Conservation (phyloP, 2,113 vertebrate species). For the Entelurus aequoreus region DNA sequence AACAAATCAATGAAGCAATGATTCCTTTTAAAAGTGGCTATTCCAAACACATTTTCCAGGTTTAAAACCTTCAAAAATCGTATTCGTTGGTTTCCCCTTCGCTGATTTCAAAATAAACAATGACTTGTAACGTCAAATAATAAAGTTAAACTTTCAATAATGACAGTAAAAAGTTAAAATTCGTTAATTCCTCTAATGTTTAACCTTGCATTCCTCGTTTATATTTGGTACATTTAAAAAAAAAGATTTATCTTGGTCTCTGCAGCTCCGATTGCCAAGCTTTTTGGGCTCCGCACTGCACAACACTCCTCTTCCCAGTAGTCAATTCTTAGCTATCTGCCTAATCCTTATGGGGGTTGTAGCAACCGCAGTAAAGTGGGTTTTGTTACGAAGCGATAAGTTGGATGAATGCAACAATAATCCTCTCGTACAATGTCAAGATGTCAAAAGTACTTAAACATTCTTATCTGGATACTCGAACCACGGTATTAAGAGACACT, state of each 20-base stretch:
- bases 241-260: constrained; percentile 13
- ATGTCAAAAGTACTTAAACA: constrained; percentile 1
- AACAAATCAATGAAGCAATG: no score
- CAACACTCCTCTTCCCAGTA: constrained; percentile 7
- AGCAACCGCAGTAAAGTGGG: constrained; percentile 10
- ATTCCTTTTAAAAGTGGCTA: no score
- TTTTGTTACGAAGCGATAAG: constrained; percentile 33
- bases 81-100: no score
- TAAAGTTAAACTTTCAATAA: no score
- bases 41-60: no score
- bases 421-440: constrained; percentile 6
- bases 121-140: no score
- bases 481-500: not conserved
- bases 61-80: no score
- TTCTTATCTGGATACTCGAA: not conserved
- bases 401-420: constrained; percentile 1
- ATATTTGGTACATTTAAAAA: no score
- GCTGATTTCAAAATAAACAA: no score
- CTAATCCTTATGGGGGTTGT: constrained; percentile 10
- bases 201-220: no score
- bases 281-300: constrained; percentile 14
- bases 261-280: constrained; percentile 13
- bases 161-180: no score
- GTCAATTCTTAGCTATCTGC: constrained; percentile 9
- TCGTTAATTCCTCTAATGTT: no score